These are phyloP conservation scores for Gastrophysa polygoni DNA, from an alignment of 2,888 invertebrate genomes.

Conservation along the genomic window DNA sequence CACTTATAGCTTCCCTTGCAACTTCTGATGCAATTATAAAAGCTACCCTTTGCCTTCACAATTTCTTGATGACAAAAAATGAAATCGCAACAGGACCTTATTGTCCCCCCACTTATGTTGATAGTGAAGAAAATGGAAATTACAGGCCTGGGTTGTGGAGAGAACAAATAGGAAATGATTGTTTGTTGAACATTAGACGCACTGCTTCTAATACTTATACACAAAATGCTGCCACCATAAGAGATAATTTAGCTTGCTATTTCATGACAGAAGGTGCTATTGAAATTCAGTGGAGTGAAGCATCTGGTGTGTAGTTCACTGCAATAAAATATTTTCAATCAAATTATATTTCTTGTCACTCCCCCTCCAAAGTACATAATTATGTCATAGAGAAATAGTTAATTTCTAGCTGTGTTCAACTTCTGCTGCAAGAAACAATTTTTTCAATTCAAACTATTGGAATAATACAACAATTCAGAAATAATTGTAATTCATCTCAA, in stretches of 20 bases:
- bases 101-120: neutral
- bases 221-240: neutral
- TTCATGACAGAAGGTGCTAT: neutral
- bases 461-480: too few species aligned
- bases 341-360: too few species aligned
- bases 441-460: too few species aligned
- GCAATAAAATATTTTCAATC: too few species aligned
- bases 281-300: neutral
- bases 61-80: constrained; percentile 21
- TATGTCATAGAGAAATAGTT: too few species aligned
- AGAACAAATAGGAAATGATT: neutral
- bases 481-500: too few species aligned
- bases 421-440: too few species aligned
- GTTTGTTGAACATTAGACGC: neutral
- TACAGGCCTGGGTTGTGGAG: neutral
- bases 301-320: too few species aligned
- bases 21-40: constrained; percentile 32
- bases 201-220: neutral
- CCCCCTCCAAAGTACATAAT: too few species aligned
- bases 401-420: too few species aligned
- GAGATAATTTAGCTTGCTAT: neutral
- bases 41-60: constrained; percentile 31
- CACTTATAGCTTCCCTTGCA: constrained; percentile 24
- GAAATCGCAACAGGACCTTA: neutral
- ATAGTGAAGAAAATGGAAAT: neutral